These are phyloP conservation scores for Anas bahamensis DNA, from an alignment of 2,797 vertebrate genomes.

Conservation along the genomic window DNA sequence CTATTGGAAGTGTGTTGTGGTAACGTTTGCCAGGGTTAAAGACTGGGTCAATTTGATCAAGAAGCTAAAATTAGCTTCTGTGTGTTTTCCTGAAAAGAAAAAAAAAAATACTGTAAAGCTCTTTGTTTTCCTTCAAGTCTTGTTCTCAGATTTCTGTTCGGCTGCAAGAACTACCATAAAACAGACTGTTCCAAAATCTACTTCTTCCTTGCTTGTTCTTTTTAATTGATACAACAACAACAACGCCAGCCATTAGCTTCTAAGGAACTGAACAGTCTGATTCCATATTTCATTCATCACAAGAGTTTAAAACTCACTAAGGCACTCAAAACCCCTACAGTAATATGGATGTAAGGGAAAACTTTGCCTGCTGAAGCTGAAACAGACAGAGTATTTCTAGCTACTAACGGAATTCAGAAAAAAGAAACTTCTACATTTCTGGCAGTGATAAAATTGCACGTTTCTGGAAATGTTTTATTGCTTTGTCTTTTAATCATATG, in stretches of 20 bases:
- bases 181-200: constrained; percentile 64
- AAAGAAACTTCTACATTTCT: neutral
- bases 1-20: constrained; percentile 87
- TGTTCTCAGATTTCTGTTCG: constrained; percentile 78
- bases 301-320: constrained; percentile 37
- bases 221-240: constrained; percentile 50
- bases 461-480: neutral
- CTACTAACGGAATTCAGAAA: neutral
- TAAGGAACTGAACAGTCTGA: neutral
- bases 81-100: constrained; percentile 84
- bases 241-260: neutral
- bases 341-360: neutral
- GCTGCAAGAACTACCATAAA: constrained; percentile 77
- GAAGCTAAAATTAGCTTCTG: constrained; percentile 89
- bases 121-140: constrained; percentile 81
- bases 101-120: constrained; percentile 78
- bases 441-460: neutral
- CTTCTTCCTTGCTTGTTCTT: constrained; percentile 52
- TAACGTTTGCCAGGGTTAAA: constrained; percentile 89
- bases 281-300: constrained; percentile 23
- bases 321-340: constrained; percentile 21
- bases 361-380: constrained; percentile 37
- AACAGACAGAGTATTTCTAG: constrained; percentile 53
- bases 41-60: constrained; percentile 89
- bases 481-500: neutral